Base-by-base conservation (phyloP, 2,113 vertebrate species). In the Malurus cyaneus region DNA sequence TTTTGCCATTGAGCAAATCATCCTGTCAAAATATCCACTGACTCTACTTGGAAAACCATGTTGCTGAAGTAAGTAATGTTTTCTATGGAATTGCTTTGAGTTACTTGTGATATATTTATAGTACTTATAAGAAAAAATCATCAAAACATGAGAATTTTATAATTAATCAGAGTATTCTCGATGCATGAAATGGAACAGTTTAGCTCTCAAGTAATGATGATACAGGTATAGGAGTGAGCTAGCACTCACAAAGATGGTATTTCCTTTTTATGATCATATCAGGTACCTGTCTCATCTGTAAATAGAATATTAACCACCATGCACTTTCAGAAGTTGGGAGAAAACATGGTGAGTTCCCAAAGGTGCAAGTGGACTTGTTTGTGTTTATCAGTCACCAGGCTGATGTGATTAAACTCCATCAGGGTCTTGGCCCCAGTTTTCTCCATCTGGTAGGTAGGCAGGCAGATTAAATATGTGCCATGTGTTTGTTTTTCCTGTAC, bases 381-480 rank as follows among this genome's bases (percentile, higher is more conserved):
- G 57, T 86, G 42, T 88, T 72, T 89, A 19, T 54, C 84, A 86
- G 54, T 76, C 62, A 85, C 49, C 61, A 73, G 91, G n/a, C 54
- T 92, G 88, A 89, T 85, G 73, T 83, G 86, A 95, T 96, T 95
- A 87, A 94, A 84, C 67, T 89, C 71, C 84, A 71, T 39, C 62
- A 93, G 47, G 87, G 88, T 84, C 64, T 74, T 91, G 95, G 67
- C 62, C 91, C 32, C 54, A 92, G 29, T 86, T 92, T 88, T 19
- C 41, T 93, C 88, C 94, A 97, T 92, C 80, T 96, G 89, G 71
- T 91, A 94, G 71, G 34, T 26, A 86, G 85, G 53, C 41, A 89
- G 71, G 73, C 60, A 62, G 60, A 90, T 91, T 86, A 95, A 83
- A 91, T 89, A 84, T 91, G 67, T 64, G 36, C 84, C 59, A n/a